Evolutionary conservation across 2,888 invertebrate species (phyloP).

Genomic region (Ophion slaviceki): DNA sequence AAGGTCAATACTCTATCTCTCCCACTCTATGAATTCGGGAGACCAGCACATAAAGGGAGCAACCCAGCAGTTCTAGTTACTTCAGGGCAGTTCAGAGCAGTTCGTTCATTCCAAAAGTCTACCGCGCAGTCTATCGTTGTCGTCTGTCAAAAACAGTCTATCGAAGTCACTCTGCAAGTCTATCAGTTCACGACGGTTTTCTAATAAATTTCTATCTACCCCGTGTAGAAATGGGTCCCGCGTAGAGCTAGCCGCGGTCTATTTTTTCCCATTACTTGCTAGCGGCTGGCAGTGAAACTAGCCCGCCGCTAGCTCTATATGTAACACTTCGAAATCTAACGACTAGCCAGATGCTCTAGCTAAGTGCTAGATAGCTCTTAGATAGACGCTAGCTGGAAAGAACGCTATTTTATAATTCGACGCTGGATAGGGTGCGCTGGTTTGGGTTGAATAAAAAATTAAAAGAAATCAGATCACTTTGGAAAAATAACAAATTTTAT

Average conservation of each 20-base stretch:
- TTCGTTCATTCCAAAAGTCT: too few species aligned
- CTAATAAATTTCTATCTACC: too few species aligned
- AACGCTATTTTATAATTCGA: background rate
- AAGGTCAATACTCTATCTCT: too few species aligned
- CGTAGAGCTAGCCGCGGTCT: constrained; percentile 13
- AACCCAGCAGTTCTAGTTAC: too few species aligned
- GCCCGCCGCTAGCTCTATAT: constrained; percentile 10
- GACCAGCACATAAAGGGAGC: too few species aligned
- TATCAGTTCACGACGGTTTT: too few species aligned
- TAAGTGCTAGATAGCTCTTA: constrained; percentile 15
- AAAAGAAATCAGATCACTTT: background rate
- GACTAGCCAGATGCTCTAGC: constrained; percentile 5
- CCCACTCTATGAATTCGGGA: too few species aligned
- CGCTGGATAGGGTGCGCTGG: background rate
- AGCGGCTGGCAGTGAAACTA: constrained; percentile 14
- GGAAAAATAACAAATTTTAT: constrained; percentile 8
- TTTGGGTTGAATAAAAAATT: background rate
- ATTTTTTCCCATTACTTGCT: background rate
- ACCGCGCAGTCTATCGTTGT: too few species aligned
- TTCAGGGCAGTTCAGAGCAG: too few species aligned
- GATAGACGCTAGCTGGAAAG: background rate
- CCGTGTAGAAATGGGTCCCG: constrained; percentile 21
- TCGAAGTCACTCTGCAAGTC: too few species aligned
- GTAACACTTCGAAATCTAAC: constrained; percentile 10
- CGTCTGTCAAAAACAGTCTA: too few species aligned